Percentiles rank a stretch among this genome's conserved stretches.
Evolutionary conservation across 2,113 vertebrate genomes (phyloP).

Genomic region (human): GRCh38 chr2:34828001-34828500

Average conservation of each 20-base stretch:
- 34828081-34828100: not conserved
- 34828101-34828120: not conserved
- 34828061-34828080: not conserved
- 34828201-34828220: not conserved
- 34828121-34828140: not conserved
- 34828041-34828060: not conserved
- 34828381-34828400: not conserved
- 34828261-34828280: not conserved
- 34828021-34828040: not conserved
- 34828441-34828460: not conserved
- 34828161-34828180: not conserved
- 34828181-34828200: not conserved
- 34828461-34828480: not conserved
- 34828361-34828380: not conserved
- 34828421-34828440: not conserved
- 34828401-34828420: not conserved
- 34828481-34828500: not conserved
- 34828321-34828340: not conserved
- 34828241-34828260: not conserved
- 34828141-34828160: not conserved
- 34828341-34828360: not conserved
- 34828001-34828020: not conserved
- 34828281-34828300: not conserved
- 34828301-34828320: not conserved
- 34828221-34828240: not conserved